These are phyloP conservation scores for Pedetes capensis DNA, from an alignment of 2,113 vertebrate genomes.

Conservation along the genomic window DNA sequence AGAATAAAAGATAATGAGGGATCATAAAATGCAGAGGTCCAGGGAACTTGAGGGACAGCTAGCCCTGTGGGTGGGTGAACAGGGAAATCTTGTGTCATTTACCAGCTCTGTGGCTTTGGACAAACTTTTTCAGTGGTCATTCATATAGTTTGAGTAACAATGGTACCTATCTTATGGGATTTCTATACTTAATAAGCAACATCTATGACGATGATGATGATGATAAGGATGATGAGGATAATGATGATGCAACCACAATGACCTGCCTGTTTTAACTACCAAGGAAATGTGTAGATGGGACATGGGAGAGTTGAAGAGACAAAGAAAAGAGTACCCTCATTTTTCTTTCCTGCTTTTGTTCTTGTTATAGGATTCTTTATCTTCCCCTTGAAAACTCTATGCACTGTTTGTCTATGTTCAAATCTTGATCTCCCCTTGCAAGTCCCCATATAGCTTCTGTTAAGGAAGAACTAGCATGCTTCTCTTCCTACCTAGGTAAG, in stretches of 20 bases:
- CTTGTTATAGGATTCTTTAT: not conserved
- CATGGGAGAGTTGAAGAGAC: not conserved
- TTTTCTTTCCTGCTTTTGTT: not conserved
- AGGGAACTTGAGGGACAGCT: not conserved
- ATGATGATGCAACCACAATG: too few relatives aligned
- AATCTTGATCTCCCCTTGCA: not conserved
- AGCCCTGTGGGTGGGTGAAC: not conserved
- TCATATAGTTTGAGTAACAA: not conserved
- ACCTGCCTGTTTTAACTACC: not conserved
- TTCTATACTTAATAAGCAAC: not conserved
- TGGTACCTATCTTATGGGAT: not conserved
- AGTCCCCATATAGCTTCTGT: not conserved
- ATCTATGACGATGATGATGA: not conserved
- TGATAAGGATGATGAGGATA: too few relatives aligned
- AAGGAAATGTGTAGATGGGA: not conserved
- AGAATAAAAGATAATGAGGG: not conserved
- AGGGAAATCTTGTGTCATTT: not conserved
- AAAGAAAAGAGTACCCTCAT: not conserved
- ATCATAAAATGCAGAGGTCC: not conserved
- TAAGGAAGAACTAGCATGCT: not conserved
- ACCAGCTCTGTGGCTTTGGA: not conserved
- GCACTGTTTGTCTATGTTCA: not conserved
- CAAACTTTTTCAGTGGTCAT: not conserved
- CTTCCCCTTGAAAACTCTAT: constrained; percentile 3
- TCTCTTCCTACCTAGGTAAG: not conserved